A percentile compares a stretch with the other conserved stretches of the same genome.
phyloP scores from a whole-genome alignment of 1,140 invertebrate species.

The Diprion similis region DNA sequence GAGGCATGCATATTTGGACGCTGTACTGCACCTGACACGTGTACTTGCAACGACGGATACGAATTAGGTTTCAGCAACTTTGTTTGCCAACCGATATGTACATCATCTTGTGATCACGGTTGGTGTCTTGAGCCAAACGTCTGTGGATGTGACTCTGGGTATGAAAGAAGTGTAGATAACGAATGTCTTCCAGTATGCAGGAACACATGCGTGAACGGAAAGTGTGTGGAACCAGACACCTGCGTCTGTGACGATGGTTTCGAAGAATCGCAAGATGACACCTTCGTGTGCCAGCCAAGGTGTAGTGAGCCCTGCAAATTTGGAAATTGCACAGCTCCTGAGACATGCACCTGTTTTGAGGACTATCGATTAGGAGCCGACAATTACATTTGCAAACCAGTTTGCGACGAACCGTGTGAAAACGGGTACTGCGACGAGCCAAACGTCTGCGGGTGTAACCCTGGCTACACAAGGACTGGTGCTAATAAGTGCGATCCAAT shows the following conservation, averaged over 20 bases:
- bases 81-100: not conserved
- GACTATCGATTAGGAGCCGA: conserved; percentile 31
- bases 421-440: conserved; percentile 39
- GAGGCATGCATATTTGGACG: conserved; percentile 15
- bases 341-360: conserved; percentile 63
- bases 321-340: conserved; percentile 66
- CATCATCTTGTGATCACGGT: not conserved
- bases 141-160: conserved; percentile 34
- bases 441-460: conserved; percentile 34
- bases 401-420: conserved; percentile 29
- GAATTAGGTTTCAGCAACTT: not conserved
- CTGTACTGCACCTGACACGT: conserved; percentile 17
- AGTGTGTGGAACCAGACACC: not conserved
- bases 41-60: conserved; percentile 21
- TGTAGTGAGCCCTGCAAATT: conserved; percentile 47
- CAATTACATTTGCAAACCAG: conserved; percentile 27
- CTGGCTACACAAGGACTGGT: conserved; percentile 19
- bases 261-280: not conserved
- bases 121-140: conserved; percentile 34
- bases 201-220: not conserved
- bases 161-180: not conserved
- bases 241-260: not conserved
- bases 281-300: not conserved
- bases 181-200: not conserved
- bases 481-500: conserved; percentile 52